A percentile compares a stretch with the other conserved stretches of the same genome.
These are phyloP conservation scores for Dipodomys merriami DNA, from an alignment of 2,113 vertebrate species.

Conservation along the genomic window DNA sequence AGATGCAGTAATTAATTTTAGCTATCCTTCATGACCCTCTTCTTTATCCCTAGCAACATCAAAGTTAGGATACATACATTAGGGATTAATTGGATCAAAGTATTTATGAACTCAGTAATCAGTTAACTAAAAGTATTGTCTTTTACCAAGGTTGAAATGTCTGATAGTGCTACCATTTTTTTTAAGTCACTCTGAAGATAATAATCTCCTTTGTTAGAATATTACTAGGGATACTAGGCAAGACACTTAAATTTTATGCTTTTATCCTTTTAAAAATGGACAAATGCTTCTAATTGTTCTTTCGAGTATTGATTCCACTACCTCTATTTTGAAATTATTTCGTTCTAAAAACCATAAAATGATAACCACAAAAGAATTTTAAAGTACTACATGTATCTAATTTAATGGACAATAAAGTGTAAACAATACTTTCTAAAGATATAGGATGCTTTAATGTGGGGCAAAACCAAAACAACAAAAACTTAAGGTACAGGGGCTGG, in stretches of 20 bases:
- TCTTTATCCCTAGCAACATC: too few species aligned
- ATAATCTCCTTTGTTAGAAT: slow-evolving; percentile 46
- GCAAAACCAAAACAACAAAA: background rate
- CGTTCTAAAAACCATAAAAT: background rate
- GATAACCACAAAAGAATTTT: slow-evolving; percentile 10
- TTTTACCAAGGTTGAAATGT: slow-evolving; percentile 34
- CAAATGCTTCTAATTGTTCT: background rate
- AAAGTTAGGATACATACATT: background rate
- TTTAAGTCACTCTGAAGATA: slow-evolving; percentile 52
- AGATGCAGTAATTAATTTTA: background rate
- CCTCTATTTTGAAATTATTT: slow-evolving; percentile 48
- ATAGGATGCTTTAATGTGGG: background rate
- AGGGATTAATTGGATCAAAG: slow-evolving; percentile 28
- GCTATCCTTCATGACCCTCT: too few species aligned
- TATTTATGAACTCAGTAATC: slow-evolving; percentile 49
- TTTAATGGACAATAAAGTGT: slow-evolving; percentile 42
- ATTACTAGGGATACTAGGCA: slow-evolving; percentile 28
- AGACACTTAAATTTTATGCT: slow-evolving; percentile 10
- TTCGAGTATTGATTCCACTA: slow-evolving; percentile 46
- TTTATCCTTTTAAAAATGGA: slow-evolving; percentile 39
- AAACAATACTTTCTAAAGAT: slow-evolving; percentile 30
- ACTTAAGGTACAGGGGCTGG: too few species aligned
- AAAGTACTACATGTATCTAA: slow-evolving; percentile 23
- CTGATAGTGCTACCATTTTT: background rate
- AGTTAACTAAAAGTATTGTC: background rate